phyloP scores from a whole-genome alignment of 2,888 invertebrate species.

The Clivina fossor region DNA sequence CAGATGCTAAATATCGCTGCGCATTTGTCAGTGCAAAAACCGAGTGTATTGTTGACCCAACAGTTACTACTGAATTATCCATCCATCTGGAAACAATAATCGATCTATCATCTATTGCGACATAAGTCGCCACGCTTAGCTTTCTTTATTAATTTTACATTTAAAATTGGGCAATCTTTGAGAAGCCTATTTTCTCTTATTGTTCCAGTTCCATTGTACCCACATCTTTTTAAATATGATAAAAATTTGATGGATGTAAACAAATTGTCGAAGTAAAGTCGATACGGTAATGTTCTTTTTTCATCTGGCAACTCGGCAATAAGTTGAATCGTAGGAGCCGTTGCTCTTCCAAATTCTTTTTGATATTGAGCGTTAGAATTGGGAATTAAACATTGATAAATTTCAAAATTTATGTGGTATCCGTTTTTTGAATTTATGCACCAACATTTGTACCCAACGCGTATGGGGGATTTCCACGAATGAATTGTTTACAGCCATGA shows the following conservation, averaged over 20 bases:
- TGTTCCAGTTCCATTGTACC: conserved; percentile 38
- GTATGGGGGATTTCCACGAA: conserved; percentile 42
- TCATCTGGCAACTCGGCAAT: conserved; percentile 37
- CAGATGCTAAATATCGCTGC: not conserved
- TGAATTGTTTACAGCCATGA: conserved; percentile 41
- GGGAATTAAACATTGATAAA: conserved; percentile 42
- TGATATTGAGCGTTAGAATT: conserved; percentile 39
- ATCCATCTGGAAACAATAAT: conserved; percentile 36
- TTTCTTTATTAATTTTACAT: conserved; percentile 28
- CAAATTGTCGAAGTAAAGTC: conserved; percentile 40
- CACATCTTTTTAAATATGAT: conserved; percentile 29
- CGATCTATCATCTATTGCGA: conserved; percentile 7
- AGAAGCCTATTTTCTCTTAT: conserved; percentile 37
- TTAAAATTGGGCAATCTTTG: conserved; percentile 31
- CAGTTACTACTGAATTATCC: conserved; percentile 38
- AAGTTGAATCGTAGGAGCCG: conserved; percentile 36
- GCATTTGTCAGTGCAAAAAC: not conserved
- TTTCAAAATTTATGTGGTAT: conserved; percentile 42
- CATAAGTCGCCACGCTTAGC: conserved; percentile 11
- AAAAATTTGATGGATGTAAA: conserved; percentile 36
- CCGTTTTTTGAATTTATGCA: conserved; percentile 36
- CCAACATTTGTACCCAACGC: conserved; percentile 43
- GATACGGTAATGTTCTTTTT: conserved; percentile 33
- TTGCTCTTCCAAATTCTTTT: conserved; percentile 40
- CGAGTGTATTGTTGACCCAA: conserved; percentile 8